Percentiles rank a stretch among this genome's conserved stretches.
These are phyloP conservation scores for Lutjanus argentimaculatus DNA, from an alignment of 2,797 vertebrate genomes.

Conservation along the genomic window DNA sequence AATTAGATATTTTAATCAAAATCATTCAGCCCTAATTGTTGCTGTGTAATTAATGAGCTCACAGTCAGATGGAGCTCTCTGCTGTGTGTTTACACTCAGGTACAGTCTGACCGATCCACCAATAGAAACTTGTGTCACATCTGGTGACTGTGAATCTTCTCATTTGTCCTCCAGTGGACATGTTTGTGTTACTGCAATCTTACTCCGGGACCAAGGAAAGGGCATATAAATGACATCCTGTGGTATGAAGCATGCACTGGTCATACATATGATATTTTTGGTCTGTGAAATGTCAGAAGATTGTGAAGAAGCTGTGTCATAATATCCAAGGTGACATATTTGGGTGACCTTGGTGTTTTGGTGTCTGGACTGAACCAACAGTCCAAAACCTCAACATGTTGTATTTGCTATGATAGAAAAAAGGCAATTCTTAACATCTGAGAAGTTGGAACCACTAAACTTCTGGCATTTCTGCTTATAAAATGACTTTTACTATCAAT, in stretches of 20 bases:
- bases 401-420: too few relatives aligned
- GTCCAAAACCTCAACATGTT: too few relatives aligned
- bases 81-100: neutral
- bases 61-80: neutral
- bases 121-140: slow-evolving; percentile 21
- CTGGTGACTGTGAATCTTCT: slow-evolving; percentile 11
- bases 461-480: too few relatives aligned
- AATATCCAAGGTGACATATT: neutral
- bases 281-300: neutral
- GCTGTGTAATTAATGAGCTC: neutral
- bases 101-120: neutral
- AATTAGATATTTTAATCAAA: too few relatives aligned
- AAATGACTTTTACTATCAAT: too few relatives aligned
- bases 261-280: neutral
- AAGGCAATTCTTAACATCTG: too few relatives aligned
- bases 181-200: slow-evolving; percentile 31
- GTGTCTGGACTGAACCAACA: too few relatives aligned
- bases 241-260: neutral
- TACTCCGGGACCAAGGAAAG: neutral
- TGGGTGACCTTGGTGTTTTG: too few relatives aligned
- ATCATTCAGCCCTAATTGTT: neutral
- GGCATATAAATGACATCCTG: neutral
- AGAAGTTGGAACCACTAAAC: too few relatives aligned
- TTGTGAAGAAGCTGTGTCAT: neutral
- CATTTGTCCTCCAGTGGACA: neutral